Conservation (phyloP, 1,140 invertebrate species). For the Cardiocondyla obscurior region DNA sequence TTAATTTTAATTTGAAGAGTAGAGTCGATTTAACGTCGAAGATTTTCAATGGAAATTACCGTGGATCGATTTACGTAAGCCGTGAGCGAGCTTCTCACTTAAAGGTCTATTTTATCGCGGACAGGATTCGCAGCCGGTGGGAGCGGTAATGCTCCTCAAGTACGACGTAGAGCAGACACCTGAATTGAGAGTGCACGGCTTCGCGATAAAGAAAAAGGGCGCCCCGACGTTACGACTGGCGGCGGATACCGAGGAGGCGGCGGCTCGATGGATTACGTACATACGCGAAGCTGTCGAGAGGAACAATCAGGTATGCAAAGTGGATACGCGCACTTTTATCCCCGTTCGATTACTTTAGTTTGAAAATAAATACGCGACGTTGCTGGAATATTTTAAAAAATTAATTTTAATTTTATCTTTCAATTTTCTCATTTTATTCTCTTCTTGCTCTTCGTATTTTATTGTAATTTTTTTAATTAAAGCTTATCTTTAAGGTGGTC, state of each 20-base stretch:
- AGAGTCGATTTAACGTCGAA: not conserved
- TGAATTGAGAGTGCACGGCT: slow-evolving; percentile 86
- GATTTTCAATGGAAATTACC: not conserved
- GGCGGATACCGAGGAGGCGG: slow-evolving; percentile 90
- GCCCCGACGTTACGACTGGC: slow-evolving; percentile 91
- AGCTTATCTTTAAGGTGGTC: not conserved
- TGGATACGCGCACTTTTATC: not conserved
- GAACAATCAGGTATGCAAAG: slow-evolving; percentile 85
- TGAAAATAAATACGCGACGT: not conserved
- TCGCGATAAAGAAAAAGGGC: slow-evolving; percentile 91
- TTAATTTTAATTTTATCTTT: no score
- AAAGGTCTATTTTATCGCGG: not conserved
- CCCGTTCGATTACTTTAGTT: not conserved
- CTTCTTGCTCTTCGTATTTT: not conserved
- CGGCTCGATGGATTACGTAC: slow-evolving; percentile 90
- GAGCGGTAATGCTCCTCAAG: slow-evolving; percentile 93
- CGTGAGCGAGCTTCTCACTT: not conserved
- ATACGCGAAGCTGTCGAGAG: slow-evolving; percentile 88
- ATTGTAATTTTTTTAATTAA: not conserved
- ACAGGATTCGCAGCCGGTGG: slow-evolving; percentile 94
- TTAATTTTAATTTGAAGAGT: not conserved
- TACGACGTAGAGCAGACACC: slow-evolving; percentile 89
- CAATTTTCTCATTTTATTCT: not conserved
- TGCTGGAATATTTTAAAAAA: not conserved
- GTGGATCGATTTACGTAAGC: not conserved